Evolutionary conservation across 1,140 invertebrate species (phyloP).

Genomic region (Rhopalosiphum padi): DNA sequence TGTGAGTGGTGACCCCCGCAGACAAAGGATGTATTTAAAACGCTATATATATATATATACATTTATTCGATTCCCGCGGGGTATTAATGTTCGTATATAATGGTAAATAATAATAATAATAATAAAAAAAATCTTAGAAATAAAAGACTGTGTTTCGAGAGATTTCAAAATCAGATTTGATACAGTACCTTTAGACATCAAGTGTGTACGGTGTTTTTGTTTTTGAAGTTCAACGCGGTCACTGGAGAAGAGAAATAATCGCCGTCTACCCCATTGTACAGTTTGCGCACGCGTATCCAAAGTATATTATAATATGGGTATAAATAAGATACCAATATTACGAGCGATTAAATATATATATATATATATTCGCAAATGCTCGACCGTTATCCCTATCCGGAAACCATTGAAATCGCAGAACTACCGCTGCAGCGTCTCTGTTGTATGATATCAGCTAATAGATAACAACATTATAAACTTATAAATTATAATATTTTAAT

Average conservation of each 20-base stretch:
- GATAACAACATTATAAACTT: neutral
- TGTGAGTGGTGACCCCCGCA: neutral
- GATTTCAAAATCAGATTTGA: constrained; percentile 27
- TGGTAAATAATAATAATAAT: neutral
- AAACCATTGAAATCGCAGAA: neutral
- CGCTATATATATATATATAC: neutral
- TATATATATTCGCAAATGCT: neutral
- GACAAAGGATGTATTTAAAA: constrained; percentile 34
- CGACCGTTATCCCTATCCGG: neutral
- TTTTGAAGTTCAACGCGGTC: constrained; percentile 13
- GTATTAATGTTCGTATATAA: neutral
- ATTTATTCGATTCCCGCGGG: constrained; percentile 28
- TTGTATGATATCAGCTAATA: neutral
- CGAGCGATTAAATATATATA: neutral
- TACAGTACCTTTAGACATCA: neutral
- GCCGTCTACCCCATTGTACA: neutral
- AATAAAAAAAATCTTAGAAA: neutral
- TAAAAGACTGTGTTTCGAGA: neutral
- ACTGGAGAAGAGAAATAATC: neutral
- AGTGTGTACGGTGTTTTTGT: neutral
- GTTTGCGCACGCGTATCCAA: neutral
- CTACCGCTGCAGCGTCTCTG: neutral
- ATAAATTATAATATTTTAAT: neutral
- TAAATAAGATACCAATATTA: neutral
- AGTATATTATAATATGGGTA: neutral